These are phyloP conservation scores for Orientallactaga bullata DNA, from an alignment of 2,113 vertebrate genomes.

Conservation along the genomic window DNA sequence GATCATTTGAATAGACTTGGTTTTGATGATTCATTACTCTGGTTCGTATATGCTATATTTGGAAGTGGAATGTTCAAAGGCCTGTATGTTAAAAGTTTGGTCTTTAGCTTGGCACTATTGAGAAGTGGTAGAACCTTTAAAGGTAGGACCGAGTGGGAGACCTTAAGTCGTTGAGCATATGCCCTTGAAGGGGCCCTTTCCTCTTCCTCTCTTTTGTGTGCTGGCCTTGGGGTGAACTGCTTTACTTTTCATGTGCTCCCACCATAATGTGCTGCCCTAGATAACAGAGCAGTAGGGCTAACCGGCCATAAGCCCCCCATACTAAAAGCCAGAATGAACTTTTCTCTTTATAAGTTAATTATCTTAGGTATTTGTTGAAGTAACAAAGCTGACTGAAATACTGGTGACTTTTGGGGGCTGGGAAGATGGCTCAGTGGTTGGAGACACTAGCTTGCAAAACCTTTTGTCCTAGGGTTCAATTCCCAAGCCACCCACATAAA, in stretches of 20 bases:
- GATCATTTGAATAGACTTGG: not conserved
- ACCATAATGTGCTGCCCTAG: not conserved
- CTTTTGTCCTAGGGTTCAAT: too few species aligned
- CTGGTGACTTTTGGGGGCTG: too few species aligned
- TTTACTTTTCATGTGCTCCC: not conserved
- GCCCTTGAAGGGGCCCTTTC: not conserved
- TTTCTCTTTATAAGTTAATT: not conserved
- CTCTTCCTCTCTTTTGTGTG: not conserved
- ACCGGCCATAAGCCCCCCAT: not conserved
- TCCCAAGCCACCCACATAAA: too few species aligned
- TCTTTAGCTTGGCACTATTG: not conserved
- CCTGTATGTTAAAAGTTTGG: not conserved
- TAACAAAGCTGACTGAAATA: not conserved
- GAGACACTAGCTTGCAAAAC: too few species aligned
- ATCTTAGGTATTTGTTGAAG: not conserved
- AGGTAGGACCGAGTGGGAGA: not conserved
- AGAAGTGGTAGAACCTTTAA: not conserved
- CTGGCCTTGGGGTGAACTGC: not conserved
- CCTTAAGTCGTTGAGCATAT: not conserved
- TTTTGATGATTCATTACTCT: constrained; percentile 6
- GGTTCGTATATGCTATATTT: not conserved
- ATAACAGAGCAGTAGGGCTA: not conserved
- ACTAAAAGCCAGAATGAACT: not conserved
- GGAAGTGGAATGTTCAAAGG: not conserved
- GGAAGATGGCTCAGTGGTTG: too few species aligned